Conservation (phyloP, 1,140 invertebrate genomes). For the Nebria ingens region DNA sequence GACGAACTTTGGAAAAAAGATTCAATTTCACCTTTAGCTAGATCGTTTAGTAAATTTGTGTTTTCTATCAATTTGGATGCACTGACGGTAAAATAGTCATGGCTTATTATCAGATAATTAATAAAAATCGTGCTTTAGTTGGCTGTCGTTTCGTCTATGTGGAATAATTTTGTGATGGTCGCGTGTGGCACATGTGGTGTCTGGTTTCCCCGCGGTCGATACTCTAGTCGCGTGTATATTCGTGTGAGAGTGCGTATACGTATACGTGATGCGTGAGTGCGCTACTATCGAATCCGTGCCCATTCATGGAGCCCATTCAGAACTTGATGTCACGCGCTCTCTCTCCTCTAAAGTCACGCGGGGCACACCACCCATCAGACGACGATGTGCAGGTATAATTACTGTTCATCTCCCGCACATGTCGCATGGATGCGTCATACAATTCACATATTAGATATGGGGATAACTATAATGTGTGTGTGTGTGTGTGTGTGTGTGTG, state of each 20-base stretch:
- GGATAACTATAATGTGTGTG: background rate
- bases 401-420: background rate
- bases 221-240: background rate
- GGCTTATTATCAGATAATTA: no score
- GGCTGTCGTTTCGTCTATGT: no score
- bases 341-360: background rate
- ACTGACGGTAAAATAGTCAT: no score
- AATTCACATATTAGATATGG: background rate
- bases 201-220: background rate
- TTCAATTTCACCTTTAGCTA: no score
- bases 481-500: background rate
- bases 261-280: background rate
- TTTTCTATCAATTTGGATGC: no score
- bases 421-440: background rate
- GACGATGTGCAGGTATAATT: background rate
- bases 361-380: background rate
- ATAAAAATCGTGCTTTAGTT: no score
- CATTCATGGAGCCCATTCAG: conserved; percentile 1
- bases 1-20: no score
- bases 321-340: no score
- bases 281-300: background rate
- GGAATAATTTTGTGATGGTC: no score
- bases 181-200: background rate
- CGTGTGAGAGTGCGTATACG: background rate
- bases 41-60: no score